Evolutionary conservation across 2,113 vertebrate species (phyloP), one percentile per base, ranked within the genome.

Genomic region (Prochilodus magdalenae): DNA sequence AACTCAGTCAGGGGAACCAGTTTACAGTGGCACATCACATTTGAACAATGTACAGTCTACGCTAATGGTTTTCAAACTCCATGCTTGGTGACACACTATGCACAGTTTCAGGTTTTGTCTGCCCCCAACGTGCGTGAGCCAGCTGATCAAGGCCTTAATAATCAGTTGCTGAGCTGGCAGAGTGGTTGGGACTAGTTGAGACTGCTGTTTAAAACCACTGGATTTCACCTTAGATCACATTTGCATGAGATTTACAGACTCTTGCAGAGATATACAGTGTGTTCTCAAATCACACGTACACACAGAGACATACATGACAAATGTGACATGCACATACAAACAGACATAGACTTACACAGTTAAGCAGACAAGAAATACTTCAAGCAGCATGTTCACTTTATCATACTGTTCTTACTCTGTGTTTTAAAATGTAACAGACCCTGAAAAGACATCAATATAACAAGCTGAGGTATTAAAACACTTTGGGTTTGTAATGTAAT

Each of bases 391-490:
- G 11, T 13, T n/a, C 33, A 44, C 22, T 44, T 44, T 67, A 55
- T 16, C 53, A 22, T 51, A 18, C 49, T 16, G 49, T 55, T 51
- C 49, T 51, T 51, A n/a, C 6, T 73, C 20, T 65, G 44, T 72
- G 51, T 49, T 66, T 66, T 62, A 81, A 81, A 62, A 83, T 75
- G 44, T 49, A 71, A 36, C 51, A 49, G 55, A 82, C 80, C 80
- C 80, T 76, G 66, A 82, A 27, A 49, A 18, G 1, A 53, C 33
- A 36, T 78, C 30, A 62, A 12, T 51, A 47, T 18, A 65, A 53
- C n/a, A 65, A 77, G 63, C 20, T 78, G 79, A 74, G 84, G 70
- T 82, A 70, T 73, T 81, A 67, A 65, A 65, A 71, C 55, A 65
- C 40, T 66, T 78, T 67, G 47, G 63, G 22, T 26, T 67, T 10